phyloP scores from a whole-genome alignment of 2,113 vertebrate genomes.

The Lagenorhynchus albirostris region DNA sequence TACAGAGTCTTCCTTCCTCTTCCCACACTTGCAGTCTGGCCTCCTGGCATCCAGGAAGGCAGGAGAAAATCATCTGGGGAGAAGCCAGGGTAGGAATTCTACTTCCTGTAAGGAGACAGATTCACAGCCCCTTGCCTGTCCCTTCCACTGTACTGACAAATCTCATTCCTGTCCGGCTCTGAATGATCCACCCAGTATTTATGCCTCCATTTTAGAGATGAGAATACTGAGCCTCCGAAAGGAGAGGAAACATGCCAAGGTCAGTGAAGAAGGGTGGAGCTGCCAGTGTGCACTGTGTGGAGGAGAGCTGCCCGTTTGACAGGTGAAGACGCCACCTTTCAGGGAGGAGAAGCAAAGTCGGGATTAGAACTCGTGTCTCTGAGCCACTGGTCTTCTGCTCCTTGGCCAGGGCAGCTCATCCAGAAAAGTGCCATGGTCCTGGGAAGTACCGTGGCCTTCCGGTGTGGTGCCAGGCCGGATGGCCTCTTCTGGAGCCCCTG shows the following conservation, averaged over 20 bases:
- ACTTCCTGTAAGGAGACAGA: background rate
- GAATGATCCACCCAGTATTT: background rate
- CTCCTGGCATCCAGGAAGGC: background rate
- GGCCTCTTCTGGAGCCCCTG: background rate
- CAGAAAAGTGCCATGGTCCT: rapidly evolving
- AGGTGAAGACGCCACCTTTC: background rate
- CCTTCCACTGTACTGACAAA: no score
- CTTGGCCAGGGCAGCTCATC: background rate
- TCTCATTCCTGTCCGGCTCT: background rate
- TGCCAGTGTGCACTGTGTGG: background rate
- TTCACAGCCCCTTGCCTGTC: background rate
- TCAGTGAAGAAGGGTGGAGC: background rate
- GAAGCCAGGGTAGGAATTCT: background rate
- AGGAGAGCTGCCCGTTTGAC: background rate
- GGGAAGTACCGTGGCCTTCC: background rate
- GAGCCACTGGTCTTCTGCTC: no score
- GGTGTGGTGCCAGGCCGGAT: no score
- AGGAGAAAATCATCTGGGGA: background rate
- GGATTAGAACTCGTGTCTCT: background rate
- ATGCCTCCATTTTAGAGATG: background rate
- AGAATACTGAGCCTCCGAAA: background rate
- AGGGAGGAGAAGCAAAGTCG: background rate
- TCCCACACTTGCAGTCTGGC: background rate
- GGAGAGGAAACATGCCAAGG: background rate
- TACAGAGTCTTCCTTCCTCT: background rate